phyloP scores from a whole-genome alignment of 1,140 invertebrate species.

The Lordiphosa collinella region DNA sequence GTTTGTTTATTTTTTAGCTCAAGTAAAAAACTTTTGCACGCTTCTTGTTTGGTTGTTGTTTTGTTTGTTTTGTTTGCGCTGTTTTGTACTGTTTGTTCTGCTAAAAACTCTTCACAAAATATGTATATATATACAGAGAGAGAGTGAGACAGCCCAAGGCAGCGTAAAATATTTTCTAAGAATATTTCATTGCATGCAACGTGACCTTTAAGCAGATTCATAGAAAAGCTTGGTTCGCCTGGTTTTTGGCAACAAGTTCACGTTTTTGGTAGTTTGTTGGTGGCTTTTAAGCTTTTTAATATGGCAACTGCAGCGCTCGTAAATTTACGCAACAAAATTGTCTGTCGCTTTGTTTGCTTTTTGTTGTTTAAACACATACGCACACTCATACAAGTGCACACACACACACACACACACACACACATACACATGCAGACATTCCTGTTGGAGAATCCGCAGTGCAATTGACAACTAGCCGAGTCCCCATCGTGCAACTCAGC shows the following conservation, averaged over 20 bases:
- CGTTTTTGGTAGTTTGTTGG: constrained; percentile 12
- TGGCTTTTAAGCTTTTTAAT: constrained; percentile 70
- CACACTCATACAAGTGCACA: constrained; percentile 16
- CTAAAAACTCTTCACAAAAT: constrained; percentile 51
- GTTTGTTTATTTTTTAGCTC: constrained; percentile 24
- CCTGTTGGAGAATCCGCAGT: constrained; percentile 17
- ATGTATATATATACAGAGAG: constrained; percentile 4
- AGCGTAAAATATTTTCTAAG: constrained; percentile 66
- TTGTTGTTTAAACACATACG: constrained; percentile 31
- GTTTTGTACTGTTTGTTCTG: constrained; percentile 56
- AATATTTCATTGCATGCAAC: constrained; percentile 64
- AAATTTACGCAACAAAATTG: constrained; percentile 57
- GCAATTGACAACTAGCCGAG: constrained; percentile 60
- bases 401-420: constrained; percentile 14
- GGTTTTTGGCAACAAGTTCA: constrained; percentile 15
- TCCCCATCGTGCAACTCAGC: constrained; percentile 38
- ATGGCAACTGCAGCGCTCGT: constrained; percentile 61
- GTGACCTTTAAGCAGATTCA: constrained; percentile 39
- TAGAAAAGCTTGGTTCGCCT: constrained; percentile 1
- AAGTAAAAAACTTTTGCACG: constrained; percentile 35
- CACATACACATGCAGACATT: background rate
- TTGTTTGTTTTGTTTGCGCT: constrained; percentile 52
- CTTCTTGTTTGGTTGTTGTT: constrained; percentile 43
- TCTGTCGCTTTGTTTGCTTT: constrained; percentile 33
- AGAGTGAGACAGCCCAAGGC: constrained; percentile 19